Conservation (phyloP, 2,113 vertebrate species). For the Gulo gulo region DNA sequence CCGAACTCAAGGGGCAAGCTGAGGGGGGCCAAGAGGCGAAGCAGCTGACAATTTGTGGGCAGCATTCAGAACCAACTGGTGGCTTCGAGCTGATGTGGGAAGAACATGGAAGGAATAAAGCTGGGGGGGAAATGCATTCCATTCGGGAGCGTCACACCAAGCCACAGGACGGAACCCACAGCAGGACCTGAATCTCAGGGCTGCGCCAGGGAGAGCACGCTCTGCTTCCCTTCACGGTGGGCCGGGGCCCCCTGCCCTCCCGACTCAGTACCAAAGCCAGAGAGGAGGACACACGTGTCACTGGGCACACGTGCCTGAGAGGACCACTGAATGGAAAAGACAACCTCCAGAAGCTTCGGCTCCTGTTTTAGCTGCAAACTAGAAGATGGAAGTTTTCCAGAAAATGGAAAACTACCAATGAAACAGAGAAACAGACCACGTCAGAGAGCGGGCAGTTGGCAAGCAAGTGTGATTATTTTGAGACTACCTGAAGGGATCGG, state of each 20-base stretch:
- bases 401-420: neutral
- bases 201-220: neutral
- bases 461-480: neutral
- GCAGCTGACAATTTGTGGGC: constrained; percentile 37
- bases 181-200: neutral
- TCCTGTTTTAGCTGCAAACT: neutral
- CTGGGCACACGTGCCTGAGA: neutral
- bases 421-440: neutral
- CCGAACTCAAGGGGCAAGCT: neutral
- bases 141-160: constrained; percentile 40
- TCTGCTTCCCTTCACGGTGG: neutral
- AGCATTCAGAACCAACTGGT: constrained; percentile 1
- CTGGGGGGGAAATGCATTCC: neutral
- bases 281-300: neutral
- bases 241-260: neutral
- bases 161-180: constrained; percentile 1
- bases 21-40: neutral
- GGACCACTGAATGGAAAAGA: neutral
- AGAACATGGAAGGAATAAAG: neutral
- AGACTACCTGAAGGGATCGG: neutral
- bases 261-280: neutral
- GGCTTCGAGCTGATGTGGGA: constrained; percentile 30
- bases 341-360: neutral
- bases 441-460: neutral
- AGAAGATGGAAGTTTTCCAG: neutral